Evolutionary conservation across 2,797 vertebrate species (phyloP).

Genomic region (Hippopotamyrus pictus): DNA sequence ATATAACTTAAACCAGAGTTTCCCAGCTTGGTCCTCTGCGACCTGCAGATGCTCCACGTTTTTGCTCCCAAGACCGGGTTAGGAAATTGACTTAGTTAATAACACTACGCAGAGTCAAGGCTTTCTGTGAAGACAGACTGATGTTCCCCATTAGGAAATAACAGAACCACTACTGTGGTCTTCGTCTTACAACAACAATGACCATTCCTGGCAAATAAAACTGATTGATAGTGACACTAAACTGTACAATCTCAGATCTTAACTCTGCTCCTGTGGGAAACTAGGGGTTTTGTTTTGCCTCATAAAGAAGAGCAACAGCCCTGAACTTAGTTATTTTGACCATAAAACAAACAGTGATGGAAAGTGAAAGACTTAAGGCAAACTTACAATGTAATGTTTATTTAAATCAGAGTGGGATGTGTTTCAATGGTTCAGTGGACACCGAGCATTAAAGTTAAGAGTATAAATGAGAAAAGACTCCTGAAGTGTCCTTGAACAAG

Average conservation of each 20-base stretch:
- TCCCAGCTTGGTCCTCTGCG: background rate
- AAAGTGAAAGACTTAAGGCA: background rate
- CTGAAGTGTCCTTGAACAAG: background rate
- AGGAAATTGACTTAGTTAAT: background rate
- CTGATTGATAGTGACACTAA: conserved; percentile 7
- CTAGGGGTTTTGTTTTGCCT: background rate
- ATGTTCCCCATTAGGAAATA: background rate
- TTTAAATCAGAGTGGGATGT: background rate
- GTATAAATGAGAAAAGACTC: background rate
- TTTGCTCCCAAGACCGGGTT: background rate
- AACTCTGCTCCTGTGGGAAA: background rate
- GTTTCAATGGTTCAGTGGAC: background rate
- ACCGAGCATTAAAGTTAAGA: background rate
- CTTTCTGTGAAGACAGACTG: background rate
- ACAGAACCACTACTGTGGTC: background rate
- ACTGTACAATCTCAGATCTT: background rate
- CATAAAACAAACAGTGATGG: background rate
- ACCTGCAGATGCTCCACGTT: background rate
- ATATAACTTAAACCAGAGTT: background rate
- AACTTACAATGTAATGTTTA: background rate
- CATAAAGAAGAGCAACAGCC: conserved; percentile 1
- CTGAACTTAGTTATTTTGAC: conserved; percentile 7
- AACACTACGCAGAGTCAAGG: background rate
- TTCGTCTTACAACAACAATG: background rate
- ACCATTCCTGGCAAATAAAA: background rate